These are phyloP conservation scores for Macquaria australasica DNA, from an alignment of 2,113 vertebrate genomes.

Conservation along the genomic window DNA sequence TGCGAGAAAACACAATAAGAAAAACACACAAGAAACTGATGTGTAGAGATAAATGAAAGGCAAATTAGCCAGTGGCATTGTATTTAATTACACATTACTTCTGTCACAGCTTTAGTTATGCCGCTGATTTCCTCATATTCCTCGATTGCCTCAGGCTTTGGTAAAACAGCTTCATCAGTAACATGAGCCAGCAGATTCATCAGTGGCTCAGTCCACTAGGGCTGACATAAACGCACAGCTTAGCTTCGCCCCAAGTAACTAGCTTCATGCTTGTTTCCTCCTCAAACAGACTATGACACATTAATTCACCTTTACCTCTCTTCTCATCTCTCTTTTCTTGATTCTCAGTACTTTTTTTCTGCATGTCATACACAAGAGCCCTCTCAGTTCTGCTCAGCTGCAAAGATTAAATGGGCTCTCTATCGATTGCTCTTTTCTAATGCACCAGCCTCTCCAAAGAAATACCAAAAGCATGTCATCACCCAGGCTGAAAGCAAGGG, in stretches of 20 bases:
- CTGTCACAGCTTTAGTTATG: conserved; percentile 68
- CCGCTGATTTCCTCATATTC: conserved; percentile 62
- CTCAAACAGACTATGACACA: conserved; percentile 54
- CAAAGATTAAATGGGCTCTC: conserved; percentile 77
- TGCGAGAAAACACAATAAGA: conserved; percentile 41
- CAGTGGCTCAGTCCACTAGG: conserved; percentile 61
- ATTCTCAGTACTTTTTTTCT: conserved; percentile 33
- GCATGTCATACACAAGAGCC: conserved; percentile 46
- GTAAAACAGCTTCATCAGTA: conserved; percentile 66
- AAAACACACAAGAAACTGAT: conserved; percentile 46
- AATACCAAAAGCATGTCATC: conserved; percentile 69
- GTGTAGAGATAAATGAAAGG: conserved; percentile 67
- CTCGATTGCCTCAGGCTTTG: conserved; percentile 49
- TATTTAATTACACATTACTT: conserved; percentile 78
- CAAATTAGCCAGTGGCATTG: conserved; percentile 67
- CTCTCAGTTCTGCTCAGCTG: conserved; percentile 60
- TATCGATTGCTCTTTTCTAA: conserved; percentile 80
- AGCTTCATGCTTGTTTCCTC: conserved; percentile 48
- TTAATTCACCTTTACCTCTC: conserved; percentile 66
- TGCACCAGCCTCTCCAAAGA: conserved; percentile 66
- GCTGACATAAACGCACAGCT: conserved; percentile 54
- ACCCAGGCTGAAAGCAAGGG: conserved; percentile 49
- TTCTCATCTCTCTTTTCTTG: conserved; percentile 54
- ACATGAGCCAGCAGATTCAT: conserved; percentile 63
- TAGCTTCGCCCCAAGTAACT: conserved; percentile 52